Percentiles rank a stretch among this genome's conserved stretches.
phyloP scores from a whole-genome alignment of 2,888 invertebrate species.

The Parelbella ahira region DNA sequence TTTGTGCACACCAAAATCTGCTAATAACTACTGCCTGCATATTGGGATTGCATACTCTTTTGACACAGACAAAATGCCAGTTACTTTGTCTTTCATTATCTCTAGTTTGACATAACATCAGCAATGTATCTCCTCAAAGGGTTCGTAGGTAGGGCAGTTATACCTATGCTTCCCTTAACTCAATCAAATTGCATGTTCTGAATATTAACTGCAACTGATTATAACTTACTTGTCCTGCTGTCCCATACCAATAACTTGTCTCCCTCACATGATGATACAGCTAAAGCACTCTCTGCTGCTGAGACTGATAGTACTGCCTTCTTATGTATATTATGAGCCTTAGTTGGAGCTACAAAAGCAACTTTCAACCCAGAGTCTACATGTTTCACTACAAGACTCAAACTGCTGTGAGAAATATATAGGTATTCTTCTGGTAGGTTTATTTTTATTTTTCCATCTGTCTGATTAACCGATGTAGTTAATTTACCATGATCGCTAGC shows the following conservation, averaged over 20 bases:
- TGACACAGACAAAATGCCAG: no score
- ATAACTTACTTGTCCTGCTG: conserved; percentile 77
- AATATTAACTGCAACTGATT: no score
- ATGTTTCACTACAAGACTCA: conserved; percentile 69
- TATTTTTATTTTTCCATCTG: conserved; percentile 66
- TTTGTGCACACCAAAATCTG: no score
- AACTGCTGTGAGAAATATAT: conserved; percentile 58
- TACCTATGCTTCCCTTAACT: no score
- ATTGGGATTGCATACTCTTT: no score
- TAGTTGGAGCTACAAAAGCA: conserved; percentile 75
- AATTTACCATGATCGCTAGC: conserved; percentile 63
- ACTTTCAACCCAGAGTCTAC: conserved; percentile 59
- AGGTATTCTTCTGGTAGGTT: conserved; percentile 60
- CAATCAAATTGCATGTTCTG: no score
- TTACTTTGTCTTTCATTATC: no score
- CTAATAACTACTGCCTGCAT: no score
- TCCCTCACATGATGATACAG: conserved; percentile 81
- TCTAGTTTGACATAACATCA: no score
- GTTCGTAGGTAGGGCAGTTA: no score
- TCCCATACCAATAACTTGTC: conserved; percentile 83
- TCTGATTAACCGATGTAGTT: conserved; percentile 45
- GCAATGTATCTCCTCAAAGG: no score
- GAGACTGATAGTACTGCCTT: conserved; percentile 80
- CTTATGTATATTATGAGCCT: conserved; percentile 64
- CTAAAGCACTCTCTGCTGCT: conserved; percentile 81